Conservation (phyloP, 2,113 vertebrate species). For the Galemys pyrenaicus region DNA sequence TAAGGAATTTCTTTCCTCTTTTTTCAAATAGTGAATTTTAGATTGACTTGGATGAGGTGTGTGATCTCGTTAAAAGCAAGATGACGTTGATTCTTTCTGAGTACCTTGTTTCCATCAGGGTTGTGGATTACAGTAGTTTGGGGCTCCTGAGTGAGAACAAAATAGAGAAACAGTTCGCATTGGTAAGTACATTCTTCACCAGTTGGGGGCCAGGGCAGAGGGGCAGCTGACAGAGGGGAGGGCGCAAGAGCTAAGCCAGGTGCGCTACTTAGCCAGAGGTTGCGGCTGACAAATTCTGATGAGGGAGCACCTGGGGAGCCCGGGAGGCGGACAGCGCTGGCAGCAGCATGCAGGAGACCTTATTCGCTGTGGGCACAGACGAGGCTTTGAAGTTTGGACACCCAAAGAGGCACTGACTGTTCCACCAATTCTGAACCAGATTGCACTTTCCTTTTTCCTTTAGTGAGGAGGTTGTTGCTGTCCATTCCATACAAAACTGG, state of each 20-base stretch:
- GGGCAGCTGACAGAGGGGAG: slow-evolving; percentile 79
- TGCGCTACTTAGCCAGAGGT: slow-evolving; percentile 75
- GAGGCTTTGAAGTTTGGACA: slow-evolving; percentile 82
- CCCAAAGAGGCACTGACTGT: slow-evolving; percentile 78
- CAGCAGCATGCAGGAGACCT: slow-evolving; percentile 90
- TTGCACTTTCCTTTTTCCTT: neutral
- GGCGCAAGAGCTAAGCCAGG: slow-evolving; percentile 82
- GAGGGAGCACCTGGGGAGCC: slow-evolving; percentile 68
- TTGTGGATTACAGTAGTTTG: slow-evolving; percentile 99
- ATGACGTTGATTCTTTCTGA: slow-evolving; percentile 84
- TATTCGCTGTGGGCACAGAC: slow-evolving; percentile 78
- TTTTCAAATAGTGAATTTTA: slow-evolving; percentile 56
- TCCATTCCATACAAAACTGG: neutral
- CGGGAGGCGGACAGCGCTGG: slow-evolving; percentile 64
- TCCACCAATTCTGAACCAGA: neutral
- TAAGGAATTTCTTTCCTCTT: slow-evolving; percentile 38
- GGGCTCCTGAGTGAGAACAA: slow-evolving; percentile 95
- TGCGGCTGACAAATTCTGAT: slow-evolving; percentile 70
- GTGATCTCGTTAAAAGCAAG: slow-evolving; percentile 80
- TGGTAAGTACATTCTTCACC: slow-evolving; percentile 81
- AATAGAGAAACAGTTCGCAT: slow-evolving; percentile 87
- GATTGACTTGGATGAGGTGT: slow-evolving; percentile 79
- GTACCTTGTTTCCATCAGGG: slow-evolving; percentile 99
- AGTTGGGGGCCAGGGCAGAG: slow-evolving; percentile 76
- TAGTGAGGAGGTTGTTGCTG: neutral